Conservation (phyloP, 64 coral and sea anemone species). For the Montipora capricornis region DNA sequence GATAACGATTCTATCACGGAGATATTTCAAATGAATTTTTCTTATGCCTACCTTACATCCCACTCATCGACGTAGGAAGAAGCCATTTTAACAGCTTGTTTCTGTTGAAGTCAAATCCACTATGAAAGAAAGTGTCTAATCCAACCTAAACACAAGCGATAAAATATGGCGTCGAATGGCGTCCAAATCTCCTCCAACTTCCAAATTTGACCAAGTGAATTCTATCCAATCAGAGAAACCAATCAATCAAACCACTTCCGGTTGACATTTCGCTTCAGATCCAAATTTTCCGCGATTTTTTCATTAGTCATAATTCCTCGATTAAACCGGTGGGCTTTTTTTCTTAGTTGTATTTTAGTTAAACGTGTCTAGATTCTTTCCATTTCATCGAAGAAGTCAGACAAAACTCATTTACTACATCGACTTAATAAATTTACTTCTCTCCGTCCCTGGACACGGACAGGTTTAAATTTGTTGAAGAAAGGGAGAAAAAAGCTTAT, state of each 20-base stretch:
- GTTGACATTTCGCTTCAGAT: not conserved
- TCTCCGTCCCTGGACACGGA: not conserved
- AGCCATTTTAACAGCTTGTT: constrained; percentile 21
- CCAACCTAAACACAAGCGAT: not conserved
- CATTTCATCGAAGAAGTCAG: not conserved
- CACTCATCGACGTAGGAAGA: constrained; percentile 10
- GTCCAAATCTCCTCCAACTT: not conserved
- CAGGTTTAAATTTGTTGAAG: not conserved
- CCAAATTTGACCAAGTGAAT: not conserved
- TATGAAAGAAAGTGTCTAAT: too few relatives aligned
- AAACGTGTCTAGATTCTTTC: not conserved
- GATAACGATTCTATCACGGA: not conserved
- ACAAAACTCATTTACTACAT: not conserved
- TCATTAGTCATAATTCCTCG: too few relatives aligned
- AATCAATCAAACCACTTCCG: not conserved
- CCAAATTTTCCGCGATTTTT: too few relatives aligned
- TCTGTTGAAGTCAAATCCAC: too few relatives aligned
- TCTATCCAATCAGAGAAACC: constrained; percentile 29
- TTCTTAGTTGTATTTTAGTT: too few relatives aligned
- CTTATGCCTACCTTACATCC: constrained; percentile 14
- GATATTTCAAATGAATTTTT: not conserved
- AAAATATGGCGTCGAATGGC: constrained; percentile 4
- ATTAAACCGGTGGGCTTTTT: too few relatives aligned
- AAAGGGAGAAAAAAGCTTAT: not conserved
- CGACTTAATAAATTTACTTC: not conserved